Base-by-base conservation (phyloP, 2,888 invertebrate genomes). In the Rhodophaea formosa region DNA sequence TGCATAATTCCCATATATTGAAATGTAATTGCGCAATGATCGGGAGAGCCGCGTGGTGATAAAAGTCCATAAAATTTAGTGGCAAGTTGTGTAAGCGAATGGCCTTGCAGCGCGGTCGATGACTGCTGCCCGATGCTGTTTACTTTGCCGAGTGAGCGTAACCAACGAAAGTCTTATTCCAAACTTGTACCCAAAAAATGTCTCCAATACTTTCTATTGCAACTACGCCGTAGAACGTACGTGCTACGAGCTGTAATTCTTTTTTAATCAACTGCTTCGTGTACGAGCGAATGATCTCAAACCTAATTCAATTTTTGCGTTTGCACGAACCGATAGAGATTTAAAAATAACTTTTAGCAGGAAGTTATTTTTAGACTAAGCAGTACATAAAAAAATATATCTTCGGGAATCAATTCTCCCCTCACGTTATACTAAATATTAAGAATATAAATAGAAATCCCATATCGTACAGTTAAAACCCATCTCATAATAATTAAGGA, bases 81-180 rank as follows among this genome's bases (percentile, higher is more conserved):
- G 73, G 72, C 64, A 63, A 74, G 82, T 86, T 87, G 86, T 86
- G 84, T 86, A 88, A 87, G 88, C 80, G 81, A 77, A 70, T 87
- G 88, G 88, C 88, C 87, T 89, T 87, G 87, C 71, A 68, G 64
- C 67, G 69, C 76, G 83, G 90, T 88, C 88, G 79, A 82, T 86
- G 89, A 88, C 89, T 82, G 77, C 80, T 70, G 70, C 66, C 73
- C 67, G 68, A 80, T 78, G 78, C 76, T 89, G 86, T 89, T 88
- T 88, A 87, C 86, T 82, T 84, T 82, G 85, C 81, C 80, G 84
- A 81, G 79, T 74, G 81, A 79, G 76, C 77, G 78, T 75, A 74
- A 74, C 79, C 82, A 82, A 81, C 77, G 83, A 84, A 84, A 84
- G 80, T 80, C 77, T 73, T 67, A 72, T 63, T 71, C 70, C 66